Base-by-base conservation (phyloP, 2,113 vertebrate species). In the Steatornis caripensis region DNA sequence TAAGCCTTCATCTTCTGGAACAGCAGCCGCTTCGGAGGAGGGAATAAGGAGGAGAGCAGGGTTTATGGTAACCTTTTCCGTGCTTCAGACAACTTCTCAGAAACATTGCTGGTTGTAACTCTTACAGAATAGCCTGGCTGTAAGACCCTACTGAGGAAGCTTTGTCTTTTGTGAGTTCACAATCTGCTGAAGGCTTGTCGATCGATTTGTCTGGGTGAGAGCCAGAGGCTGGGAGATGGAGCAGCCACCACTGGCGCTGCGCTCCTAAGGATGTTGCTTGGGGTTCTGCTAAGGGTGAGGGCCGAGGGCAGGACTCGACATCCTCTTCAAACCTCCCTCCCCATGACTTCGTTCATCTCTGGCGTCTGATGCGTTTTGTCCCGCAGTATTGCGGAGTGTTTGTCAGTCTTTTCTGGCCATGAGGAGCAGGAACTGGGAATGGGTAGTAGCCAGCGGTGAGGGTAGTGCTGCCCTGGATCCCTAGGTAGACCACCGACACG, bases 1-100 rank as follows among this genome's bases (percentile, higher is more conserved):
- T 99, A 92, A 98, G 97, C 10, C 26, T 37, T 8, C 3, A 0
- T 26, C 70, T 23, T 7, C 58, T 19, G 41, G 58, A 16, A 0
- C 55, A 32, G 70, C 37, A 53, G 41, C 49, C 0, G 3, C 34
- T 27, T 54, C 0, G 2, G 39, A 26, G 82, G 39, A 32, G 66
- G 45, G 49, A 39, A 1, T 12, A 10, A 0, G n/a, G 69, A 39
- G 29, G 53, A 43, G 24, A 16, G 1, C 4, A 29, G 54, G 41
- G 8, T 54, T 62, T 16, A 1, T 21, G n/a, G 61, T 60, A 15
- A 7, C 36, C 32, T 72, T 29, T 64, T 15, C 37, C n/a, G 1
- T 1, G 0, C 39, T 30, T 61, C 57, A 26, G 53, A 3, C 29
- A 29, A 3, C 46, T 30, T 27, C 46, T 36, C 21, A 12, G 70